Evolutionary conservation across 2,797 vertebrate genomes (phyloP).

Genomic region (Xenops minutus): DNA sequence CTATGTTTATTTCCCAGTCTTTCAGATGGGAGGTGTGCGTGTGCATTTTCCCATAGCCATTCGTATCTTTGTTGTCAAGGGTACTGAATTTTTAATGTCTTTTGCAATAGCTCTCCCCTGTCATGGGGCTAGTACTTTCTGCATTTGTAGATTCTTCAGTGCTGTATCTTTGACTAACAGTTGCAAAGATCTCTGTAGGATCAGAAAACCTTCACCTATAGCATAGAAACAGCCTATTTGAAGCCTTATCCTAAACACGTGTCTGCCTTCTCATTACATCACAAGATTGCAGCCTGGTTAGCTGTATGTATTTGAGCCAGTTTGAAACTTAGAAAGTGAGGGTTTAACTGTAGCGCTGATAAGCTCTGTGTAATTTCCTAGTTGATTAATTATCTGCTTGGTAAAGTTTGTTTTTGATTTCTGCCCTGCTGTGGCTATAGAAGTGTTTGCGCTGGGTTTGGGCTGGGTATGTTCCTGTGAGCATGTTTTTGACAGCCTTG

Average conservation of each 20-base stretch:
- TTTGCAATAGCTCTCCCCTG: not conserved
- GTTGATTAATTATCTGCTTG: not conserved
- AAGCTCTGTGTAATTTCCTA: constrained; percentile 12
- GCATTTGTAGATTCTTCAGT: not conserved
- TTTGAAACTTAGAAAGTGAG: not conserved
- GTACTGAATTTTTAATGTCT: not conserved
- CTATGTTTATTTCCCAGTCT: not conserved
- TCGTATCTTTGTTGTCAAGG: not conserved
- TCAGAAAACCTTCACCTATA: not conserved
- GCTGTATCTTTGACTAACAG: not conserved
- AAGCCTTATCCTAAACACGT: not conserved
- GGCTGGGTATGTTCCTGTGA: not conserved
- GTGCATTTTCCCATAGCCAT: not conserved
- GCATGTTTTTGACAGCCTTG: not conserved
- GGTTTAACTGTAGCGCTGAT: not conserved
- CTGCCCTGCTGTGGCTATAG: not conserved
- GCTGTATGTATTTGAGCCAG: accelerated
- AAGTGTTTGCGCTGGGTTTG: not conserved
- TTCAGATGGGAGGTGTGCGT: not conserved
- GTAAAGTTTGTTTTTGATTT: constrained; percentile 4
- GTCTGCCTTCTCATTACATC: not conserved
- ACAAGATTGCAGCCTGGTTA: not conserved
- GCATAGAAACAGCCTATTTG: not conserved
- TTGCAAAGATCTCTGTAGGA: accelerated
- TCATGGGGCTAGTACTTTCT: not conserved